Base-by-base conservation (phyloP, 2,113 vertebrate genomes). In the Triplophysa dalaica region DNA sequence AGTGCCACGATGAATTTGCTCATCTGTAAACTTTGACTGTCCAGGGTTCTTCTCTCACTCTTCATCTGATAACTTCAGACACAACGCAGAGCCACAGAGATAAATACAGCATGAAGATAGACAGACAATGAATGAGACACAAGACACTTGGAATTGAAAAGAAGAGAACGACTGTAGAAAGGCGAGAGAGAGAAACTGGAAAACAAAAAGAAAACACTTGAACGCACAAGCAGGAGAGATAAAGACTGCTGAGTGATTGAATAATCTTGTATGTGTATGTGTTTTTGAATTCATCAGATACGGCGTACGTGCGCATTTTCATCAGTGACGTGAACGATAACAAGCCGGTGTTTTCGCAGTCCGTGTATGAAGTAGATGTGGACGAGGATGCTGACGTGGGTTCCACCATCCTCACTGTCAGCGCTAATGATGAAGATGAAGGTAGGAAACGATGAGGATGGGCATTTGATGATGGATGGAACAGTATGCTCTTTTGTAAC, bases 261-360 rank as follows among this genome's bases (percentile, higher is more conserved):
- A 84, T 83, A 80, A 87, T 88, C 63, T 29, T 60, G 80, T 43
- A 66, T 79, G 38, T 61, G 80, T 43, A 66, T 79, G 56, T 82
- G 85, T 70, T 76, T 52, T 38, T 82, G 77, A 10, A 10, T 85
- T 87, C 73, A 72, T 84, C 88, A 95, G 94, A 96, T 91, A 94
- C 93, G 0, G 94, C 94, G 24, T 94, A 94, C 1, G 94, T 95
- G 82, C 93, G 89, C 0, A 61, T 97, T 82, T 94, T 94, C 79
- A 91, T 97, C 92, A 95, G 92, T 0, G 95, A 96, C 3, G 91
- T 96, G 81, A 96, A 96, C 52, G 95, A 96, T 88, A 97, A 97
- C 94, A 94, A 94, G 89, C 94, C 95, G 0, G 74, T 90, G 13
- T 98, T 95, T 63, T 87, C 91, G 19, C 94, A 91, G 78, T 78